Evolutionary conservation across 2,888 invertebrate species (phyloP).

Genomic region (Drosophila siamana): DNA sequence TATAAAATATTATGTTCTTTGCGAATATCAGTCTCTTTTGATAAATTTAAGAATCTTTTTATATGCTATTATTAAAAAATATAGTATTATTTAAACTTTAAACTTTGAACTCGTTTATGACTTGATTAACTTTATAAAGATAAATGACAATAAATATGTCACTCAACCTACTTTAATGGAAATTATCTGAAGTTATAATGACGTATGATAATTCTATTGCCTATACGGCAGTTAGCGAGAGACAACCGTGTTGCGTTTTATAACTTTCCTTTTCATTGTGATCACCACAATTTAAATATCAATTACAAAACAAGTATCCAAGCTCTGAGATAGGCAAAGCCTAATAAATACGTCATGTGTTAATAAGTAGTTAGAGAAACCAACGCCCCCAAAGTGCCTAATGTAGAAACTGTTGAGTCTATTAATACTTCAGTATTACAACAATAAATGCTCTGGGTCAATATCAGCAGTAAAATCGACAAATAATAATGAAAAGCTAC

Average conservation of each 20-base stretch:
- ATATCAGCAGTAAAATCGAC: too few species aligned
- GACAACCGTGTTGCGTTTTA: not conserved
- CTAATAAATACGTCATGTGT: not conserved
- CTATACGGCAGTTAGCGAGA: constrained; percentile 21
- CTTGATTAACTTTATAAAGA: too few species aligned
- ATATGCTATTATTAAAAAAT: too few species aligned
- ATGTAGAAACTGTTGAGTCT: not conserved
- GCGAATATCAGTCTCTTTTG: too few species aligned
- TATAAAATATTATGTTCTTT: too few species aligned
- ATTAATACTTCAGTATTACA: not conserved
- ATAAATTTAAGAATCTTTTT: too few species aligned
- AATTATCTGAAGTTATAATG: not conserved
- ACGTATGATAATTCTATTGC: constrained; percentile 2
- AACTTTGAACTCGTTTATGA: too few species aligned
- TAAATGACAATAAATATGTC: too few species aligned
- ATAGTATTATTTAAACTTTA: too few species aligned
- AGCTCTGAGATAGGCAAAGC: not conserved
- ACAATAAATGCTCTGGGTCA: not conserved
- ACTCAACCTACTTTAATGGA: too few species aligned
- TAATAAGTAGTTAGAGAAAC: not conserved
- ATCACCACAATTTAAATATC: constrained; percentile 15
- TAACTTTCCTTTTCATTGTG: constrained; percentile 15
- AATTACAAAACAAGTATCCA: constrained; percentile 15
- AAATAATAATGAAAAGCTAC: too few species aligned
- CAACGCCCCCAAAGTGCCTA: not conserved